Conservation (phyloP, 2,113 vertebrate species). For the Herpailurus yagouaroundi region DNA sequence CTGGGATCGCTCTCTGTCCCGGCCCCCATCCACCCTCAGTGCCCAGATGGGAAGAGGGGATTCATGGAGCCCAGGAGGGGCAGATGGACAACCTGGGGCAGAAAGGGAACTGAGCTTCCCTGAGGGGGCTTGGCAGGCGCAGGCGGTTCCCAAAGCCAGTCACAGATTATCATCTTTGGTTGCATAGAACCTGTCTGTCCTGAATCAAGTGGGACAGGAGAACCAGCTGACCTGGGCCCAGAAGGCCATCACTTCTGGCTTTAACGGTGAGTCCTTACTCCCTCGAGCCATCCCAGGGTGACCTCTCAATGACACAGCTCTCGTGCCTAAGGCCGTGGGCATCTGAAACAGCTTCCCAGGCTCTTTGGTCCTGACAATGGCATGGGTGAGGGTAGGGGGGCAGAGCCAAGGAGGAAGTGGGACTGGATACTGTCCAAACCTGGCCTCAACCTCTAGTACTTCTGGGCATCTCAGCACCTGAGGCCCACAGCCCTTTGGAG, state of each 20-base stretch:
- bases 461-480: not conserved
- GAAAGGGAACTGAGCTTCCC: not conserved
- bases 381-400: not conserved
- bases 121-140: not conserved
- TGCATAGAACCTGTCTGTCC: slow-evolving; percentile 90
- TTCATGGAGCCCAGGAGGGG: not conserved
- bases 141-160: slow-evolving; percentile 37
- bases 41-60: not conserved
- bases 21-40: not conserved
- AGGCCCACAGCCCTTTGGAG: not conserved
- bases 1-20: not conserved
- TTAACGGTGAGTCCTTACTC: slow-evolving; percentile 87
- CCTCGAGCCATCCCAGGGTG: not conserved
- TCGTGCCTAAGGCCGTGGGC: not conserved
- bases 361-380: not conserved
- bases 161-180: slow-evolving; percentile 32
- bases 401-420: not conserved
- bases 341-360: not conserved
- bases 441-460: not conserved
- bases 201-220: slow-evolving; percentile 91
- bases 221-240: slow-evolving; percentile 92
- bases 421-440: not conserved
- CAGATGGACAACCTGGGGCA: not conserved
- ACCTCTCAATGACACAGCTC: not conserved
- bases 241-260: slow-evolving; percentile 90